A percentile compares a stretch with the other conserved stretches of the same genome.
Evolutionary conservation across 2,113 vertebrate species (phyloP).

Genomic region (Nothocercus julius): DNA sequence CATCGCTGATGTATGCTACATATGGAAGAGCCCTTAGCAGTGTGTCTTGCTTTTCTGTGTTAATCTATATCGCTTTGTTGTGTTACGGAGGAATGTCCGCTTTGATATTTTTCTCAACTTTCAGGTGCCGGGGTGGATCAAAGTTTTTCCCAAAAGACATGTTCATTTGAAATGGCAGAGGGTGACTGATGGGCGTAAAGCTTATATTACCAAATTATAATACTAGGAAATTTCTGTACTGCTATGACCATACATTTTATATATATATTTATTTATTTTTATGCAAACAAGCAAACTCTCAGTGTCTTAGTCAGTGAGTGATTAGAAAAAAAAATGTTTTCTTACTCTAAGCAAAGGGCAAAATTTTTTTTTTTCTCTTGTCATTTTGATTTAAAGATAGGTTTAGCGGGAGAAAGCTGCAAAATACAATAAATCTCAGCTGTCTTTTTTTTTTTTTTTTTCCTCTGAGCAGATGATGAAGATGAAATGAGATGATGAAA

Average conservation of each 20-base stretch:
- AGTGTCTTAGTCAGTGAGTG: background rate
- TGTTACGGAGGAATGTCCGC: constrained; percentile 7
- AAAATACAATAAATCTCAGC: background rate
- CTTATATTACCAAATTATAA: background rate
- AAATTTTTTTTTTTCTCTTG: background rate
- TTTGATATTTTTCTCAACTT: constrained; percentile 25
- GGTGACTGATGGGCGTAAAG: constrained; percentile 5
- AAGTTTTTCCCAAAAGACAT: background rate
- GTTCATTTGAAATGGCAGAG: constrained; percentile 5
- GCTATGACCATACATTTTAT: background rate
- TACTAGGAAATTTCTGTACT: background rate
- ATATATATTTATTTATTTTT: background rate
- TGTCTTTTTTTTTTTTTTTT: background rate
- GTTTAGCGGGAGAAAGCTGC: background rate
- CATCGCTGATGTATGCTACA: background rate
- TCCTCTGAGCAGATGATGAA: background rate
- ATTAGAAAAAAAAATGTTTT: background rate
- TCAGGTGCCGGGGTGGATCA: background rate
- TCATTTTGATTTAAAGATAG: background rate
- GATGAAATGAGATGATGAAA: background rate
- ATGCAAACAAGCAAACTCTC: background rate
- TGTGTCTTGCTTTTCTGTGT: background rate
- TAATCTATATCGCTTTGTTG: constrained; percentile 29
- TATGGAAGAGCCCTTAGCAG: background rate
- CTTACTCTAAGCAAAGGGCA: background rate